Evolutionary conservation across 2,113 vertebrate species (phyloP), one percentile per base, ranked within the genome.

Genomic region (Cephalopterus ornatus): DNA sequence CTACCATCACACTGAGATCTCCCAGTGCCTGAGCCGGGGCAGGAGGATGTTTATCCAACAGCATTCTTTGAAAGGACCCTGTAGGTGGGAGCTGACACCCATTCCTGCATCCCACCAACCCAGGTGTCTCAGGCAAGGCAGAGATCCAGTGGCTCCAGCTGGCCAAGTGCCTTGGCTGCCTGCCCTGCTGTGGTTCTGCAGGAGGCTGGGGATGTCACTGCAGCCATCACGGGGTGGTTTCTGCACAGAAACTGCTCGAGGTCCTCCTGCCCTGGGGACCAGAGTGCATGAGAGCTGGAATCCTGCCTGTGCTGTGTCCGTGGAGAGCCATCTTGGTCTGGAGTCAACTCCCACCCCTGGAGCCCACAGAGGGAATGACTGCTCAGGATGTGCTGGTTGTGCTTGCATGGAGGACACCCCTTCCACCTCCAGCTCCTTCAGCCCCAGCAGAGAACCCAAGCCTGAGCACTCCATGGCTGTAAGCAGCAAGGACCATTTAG

Each of bases 311-410:
- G 47, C 70, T 78, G 42, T 33, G 26, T 46, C 35, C 3, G 1
- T 21, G 37, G 77, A 75, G 55, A 49, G 35, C 12, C 2, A 1
- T 12, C 65, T 32, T 41, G 22, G 35, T 42, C 42, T 42, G 76
- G 62, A 44, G 35, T 73, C 72, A 46, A 20, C 7, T 49, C 35
- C 61, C 26, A 61, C 11, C 11, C 21, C 33, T 7, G 12, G 18
- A 11, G 10, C 22, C 28, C 1, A 0, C 4, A 20, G 26, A 5
- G 15, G 2, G 5, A n/a, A 24, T 26, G 27, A 27, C 14, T 41
- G 14, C 52, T 58, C 17, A 14, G 41, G 15, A 2, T 17, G 26
- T 37, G 50, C 49, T 1, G 4, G 21, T 33, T 58, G 56, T 61
- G 49, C 66, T 41, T 17, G 7, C 11, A 16, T 0, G 3, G 11